Conservation (phyloP, 2,888 invertebrate species). For the Didymodactylos carnosus region DNA sequence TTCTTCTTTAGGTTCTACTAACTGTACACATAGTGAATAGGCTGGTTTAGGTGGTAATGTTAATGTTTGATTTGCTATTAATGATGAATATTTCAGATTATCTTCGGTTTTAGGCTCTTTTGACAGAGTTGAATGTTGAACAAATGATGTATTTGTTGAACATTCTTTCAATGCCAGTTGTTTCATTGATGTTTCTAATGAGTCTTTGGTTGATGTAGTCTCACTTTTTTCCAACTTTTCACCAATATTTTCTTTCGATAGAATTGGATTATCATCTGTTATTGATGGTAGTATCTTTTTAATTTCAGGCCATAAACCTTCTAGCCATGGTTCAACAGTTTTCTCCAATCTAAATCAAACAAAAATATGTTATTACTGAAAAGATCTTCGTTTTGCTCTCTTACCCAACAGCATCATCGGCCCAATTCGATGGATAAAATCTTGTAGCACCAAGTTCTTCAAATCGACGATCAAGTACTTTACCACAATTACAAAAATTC, state of each 20-base stretch:
- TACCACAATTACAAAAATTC: slow-evolving; percentile 35
- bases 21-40: not conserved
- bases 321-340: slow-evolving; percentile 40
- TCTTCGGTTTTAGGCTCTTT: not conserved
- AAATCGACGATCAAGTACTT: slow-evolving; percentile 33
- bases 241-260: not conserved
- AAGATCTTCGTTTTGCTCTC: slow-evolving; percentile 15
- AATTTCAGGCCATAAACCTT: slow-evolving; percentile 32
- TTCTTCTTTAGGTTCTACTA: not conserved
- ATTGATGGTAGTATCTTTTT: too few relatives aligned
- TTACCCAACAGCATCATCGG: slow-evolving; percentile 41
- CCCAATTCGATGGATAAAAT: slow-evolving; percentile 37
- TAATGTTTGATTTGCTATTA: not conserved
- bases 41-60: not conserved
- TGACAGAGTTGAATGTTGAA: not conserved
- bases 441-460: slow-evolving; percentile 36
- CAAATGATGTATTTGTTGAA: not conserved
- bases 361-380: slow-evolving; percentile 13
- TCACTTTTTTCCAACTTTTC: not conserved
- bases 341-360: slow-evolving; percentile 24
- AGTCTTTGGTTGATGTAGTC: not conserved
- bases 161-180: not conserved
- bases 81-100: not conserved
- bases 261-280: too few relatives aligned
- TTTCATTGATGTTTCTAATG: slow-evolving; percentile 16